Base-by-base conservation (phyloP, 1,140 invertebrate genomes). In the Asobara japonica region DNA sequence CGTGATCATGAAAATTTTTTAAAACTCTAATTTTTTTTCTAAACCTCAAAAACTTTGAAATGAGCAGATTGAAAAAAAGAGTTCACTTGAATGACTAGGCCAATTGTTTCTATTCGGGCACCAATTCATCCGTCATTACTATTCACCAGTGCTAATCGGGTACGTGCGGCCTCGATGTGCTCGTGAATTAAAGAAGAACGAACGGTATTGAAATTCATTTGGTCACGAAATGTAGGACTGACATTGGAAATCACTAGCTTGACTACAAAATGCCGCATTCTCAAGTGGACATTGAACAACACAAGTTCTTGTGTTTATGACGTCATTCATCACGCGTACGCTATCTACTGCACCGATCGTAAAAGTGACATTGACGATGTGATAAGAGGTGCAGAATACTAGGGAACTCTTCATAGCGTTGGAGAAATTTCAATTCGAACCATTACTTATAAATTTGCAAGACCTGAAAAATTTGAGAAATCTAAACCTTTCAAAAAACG, bases 81-180 rank as follows among this genome's bases (percentile, higher is more conserved):
- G 41, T 45, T 6, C n/a, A 5, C 13, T 45, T 13, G 41, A 45
- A 45, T 16, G 41, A n/a, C n/a, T 45, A 16, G 7, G n/a, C 3
- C 30, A 48, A 25, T 30, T 38, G 51, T 61, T 56, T 36, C 31
- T 6, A 36, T 36, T 56, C 13, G 51, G 51, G 36, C 65, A 65
- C 8, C 27, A 48, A 71, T 69, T 75, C 36, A 51, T 16, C 31
- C 48, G 48, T 78, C 74, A 80, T 83, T 83, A 78, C 76, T 82
- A 83, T 83, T 82, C 82, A 77, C 75, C 72, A 69, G 67, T 77
- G 76, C 77, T 75, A 69, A 75, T 74, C 78, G 77, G n/a, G 79
- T 79, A 81, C 82, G 80, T 79, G 82, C 76, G 78, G 75, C 80
- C 80, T 78, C 79, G 75, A 81, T 82, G 75, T 30, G 69, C 72